phyloP scores from a whole-genome alignment of 2,797 vertebrate species.

The Neosilurus mollespiculum region DNA sequence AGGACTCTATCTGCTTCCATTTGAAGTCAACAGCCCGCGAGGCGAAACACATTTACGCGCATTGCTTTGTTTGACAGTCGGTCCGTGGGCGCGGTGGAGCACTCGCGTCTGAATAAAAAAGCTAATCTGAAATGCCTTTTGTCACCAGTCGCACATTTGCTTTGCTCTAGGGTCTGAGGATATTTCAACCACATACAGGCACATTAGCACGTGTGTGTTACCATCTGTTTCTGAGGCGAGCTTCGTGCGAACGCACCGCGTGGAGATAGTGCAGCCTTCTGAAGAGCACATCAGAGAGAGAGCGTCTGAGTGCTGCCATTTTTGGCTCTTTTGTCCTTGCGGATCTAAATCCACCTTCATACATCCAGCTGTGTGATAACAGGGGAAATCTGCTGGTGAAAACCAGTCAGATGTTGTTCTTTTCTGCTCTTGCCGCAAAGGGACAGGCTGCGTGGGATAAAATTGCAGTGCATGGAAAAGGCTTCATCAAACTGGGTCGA shows the following conservation, averaged over 20 bases:
- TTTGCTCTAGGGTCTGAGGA: slow-evolving; percentile 50
- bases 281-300: slow-evolving; percentile 31
- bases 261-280: slow-evolving; percentile 19
- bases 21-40: slow-evolving; percentile 37
- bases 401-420: slow-evolving; percentile 3
- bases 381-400: slow-evolving; percentile 19
- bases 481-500: slow-evolving; percentile 48
- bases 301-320: slow-evolving; percentile 32
- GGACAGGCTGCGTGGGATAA: slow-evolving; percentile 32
- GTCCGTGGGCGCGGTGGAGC: slow-evolving; percentile 54
- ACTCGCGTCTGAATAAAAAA: slow-evolving; percentile 24
- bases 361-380: slow-evolving; percentile 32
- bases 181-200: slow-evolving; percentile 42
- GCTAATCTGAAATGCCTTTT: slow-evolving; percentile 64
- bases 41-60: slow-evolving; percentile 37
- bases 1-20: slow-evolving; percentile 46
- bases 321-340: slow-evolving; percentile 40
- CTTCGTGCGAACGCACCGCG: neutral
- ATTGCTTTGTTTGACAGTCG: slow-evolving; percentile 52
- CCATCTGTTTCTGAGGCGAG: slow-evolving; percentile 35
- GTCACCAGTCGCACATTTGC: slow-evolving; percentile 58
- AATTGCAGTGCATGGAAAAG: slow-evolving; percentile 37
- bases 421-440: slow-evolving; percentile 1
- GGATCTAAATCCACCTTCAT: slow-evolving; percentile 44
- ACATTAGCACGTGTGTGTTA: slow-evolving; percentile 35